A percentile compares a stretch with the other conserved stretches of the same genome.
Evolutionary conservation across 2,797 vertebrate species (phyloP).

Genomic region (Chromis chromis): DNA sequence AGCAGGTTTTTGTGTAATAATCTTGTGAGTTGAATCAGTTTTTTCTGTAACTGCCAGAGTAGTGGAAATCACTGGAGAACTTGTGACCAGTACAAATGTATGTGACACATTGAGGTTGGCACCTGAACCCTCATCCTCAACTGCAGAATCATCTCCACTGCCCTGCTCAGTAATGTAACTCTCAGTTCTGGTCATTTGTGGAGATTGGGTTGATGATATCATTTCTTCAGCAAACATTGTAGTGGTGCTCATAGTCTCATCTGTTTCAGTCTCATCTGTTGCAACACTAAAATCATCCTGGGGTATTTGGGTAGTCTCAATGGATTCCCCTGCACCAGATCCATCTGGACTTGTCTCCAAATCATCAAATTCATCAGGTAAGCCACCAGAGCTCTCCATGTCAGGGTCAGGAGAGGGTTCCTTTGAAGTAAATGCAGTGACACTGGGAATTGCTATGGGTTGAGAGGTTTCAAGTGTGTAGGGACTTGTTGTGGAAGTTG

Average conservation of each 20-base stretch:
- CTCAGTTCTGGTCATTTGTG: slow-evolving; percentile 33
- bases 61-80: slow-evolving; percentile 29
- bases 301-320: slow-evolving; percentile 52
- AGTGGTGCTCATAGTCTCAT: slow-evolving; percentile 46
- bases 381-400: slow-evolving; percentile 59
- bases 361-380: slow-evolving; percentile 54
- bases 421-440: slow-evolving; percentile 28
- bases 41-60: slow-evolving; percentile 28
- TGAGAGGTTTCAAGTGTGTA: slow-evolving; percentile 32
- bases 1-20: slow-evolving; percentile 8
- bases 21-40: background rate
- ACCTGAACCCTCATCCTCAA: slow-evolving; percentile 57
- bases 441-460: slow-evolving; percentile 28
- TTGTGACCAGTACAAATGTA: slow-evolving; percentile 39
- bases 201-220: slow-evolving; percentile 50
- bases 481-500: slow-evolving; percentile 23
- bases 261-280: slow-evolving; percentile 78
- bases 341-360: slow-evolving; percentile 65
- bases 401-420: slow-evolving; percentile 56
- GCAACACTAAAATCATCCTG: slow-evolving; percentile 45
- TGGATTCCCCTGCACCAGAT: slow-evolving; percentile 51
- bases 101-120: slow-evolving; percentile 18
- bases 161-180: slow-evolving; percentile 48
- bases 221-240: slow-evolving; percentile 20
- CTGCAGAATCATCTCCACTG: slow-evolving; percentile 64